Conservation (phyloP, 2,888 invertebrate species). For the Tipula lateralis region DNA sequence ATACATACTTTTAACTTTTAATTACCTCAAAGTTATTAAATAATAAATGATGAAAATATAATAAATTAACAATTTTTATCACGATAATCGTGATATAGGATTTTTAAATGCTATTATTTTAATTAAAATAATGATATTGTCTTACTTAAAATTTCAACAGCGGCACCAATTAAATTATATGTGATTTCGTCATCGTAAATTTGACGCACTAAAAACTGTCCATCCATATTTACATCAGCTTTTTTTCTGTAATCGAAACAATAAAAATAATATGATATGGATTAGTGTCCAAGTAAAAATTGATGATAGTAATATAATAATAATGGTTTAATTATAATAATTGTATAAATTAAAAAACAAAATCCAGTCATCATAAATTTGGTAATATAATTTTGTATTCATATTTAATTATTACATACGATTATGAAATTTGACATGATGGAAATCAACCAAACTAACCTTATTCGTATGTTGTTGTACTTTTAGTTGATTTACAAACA, state of each 20-base stretch:
- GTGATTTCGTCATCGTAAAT: slow-evolving; percentile 95
- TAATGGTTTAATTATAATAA: slow-evolving; percentile 7
- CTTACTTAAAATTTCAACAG: slow-evolving; percentile 86
- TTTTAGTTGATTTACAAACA: not conserved
- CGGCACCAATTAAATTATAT: slow-evolving; percentile 87
- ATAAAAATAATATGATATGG: slow-evolving; percentile 30
- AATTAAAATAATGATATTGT: no score
- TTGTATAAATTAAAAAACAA: not conserved
- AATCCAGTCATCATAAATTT: not conserved
- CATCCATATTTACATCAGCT: slow-evolving; percentile 90
- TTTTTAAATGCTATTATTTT: not conserved
- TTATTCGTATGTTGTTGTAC: no score
- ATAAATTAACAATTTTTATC: not conserved
- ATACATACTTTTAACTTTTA: not conserved
- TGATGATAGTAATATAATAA: not conserved
- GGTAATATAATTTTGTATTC: not conserved
- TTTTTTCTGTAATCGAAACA: slow-evolving; percentile 64
- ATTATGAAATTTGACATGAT: not conserved
- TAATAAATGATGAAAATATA: not conserved
- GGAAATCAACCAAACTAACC: no score
- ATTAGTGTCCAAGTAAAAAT: not conserved
- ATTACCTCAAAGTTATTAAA: not conserved
- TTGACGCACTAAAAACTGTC: slow-evolving; percentile 88
- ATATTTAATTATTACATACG: not conserved
- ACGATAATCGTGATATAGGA: not conserved